Evolutionary conservation across 2,113 vertebrate species (phyloP), one percentile per base, ranked within the genome.

Genomic region (Channa maculata): DNA sequence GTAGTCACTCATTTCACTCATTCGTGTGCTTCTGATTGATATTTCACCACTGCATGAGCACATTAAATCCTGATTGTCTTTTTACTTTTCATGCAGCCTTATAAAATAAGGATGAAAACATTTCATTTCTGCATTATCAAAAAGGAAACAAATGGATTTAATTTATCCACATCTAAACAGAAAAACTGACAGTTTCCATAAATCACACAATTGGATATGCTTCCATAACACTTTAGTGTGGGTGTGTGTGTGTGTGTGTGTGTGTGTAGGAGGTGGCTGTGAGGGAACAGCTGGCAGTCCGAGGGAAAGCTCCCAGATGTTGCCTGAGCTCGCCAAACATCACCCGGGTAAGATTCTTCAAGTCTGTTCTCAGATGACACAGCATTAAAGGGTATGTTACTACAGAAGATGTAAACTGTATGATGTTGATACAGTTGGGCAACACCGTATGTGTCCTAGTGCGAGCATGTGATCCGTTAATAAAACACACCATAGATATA

Each of bases 311-410:
- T 39, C 92, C 6, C 70, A 90, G 94, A 71, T 93, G 94, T 79
- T 96, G 96, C 73, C 92, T 97, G 70, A 98, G 97, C 88, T 97
- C 97, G 39, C 95, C 97, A 38, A 97, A 92, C 1, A 93, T 99
- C 68, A 93, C 96, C 83, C 88, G 93, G 80, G 97, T 98, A 91
- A 95, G 75, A 46, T 5, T 24, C 1, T 1, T 38, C 15, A 11
- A 13, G 2, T 43, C 24, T 41, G 41, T 36, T 3, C 2, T 61
- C 34, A 13, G 36, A 11, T 13, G 34, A 48, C 51, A 43, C 11
- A 24, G 6, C n/a, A 24, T 24, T 33, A 7, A 57, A 13, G 8
- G 6, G n/a, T 13, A 15, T 5, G 44, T 65, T 9, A 4, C 13
- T 48, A 5, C 3, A 48, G 5, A 1, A 50, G 5, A 13, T 15